Percentiles rank a stretch among this genome's conserved stretches.
phyloP scores from a whole-genome alignment of 2,113 vertebrate genomes.

The Cheilinus undulatus region DNA sequence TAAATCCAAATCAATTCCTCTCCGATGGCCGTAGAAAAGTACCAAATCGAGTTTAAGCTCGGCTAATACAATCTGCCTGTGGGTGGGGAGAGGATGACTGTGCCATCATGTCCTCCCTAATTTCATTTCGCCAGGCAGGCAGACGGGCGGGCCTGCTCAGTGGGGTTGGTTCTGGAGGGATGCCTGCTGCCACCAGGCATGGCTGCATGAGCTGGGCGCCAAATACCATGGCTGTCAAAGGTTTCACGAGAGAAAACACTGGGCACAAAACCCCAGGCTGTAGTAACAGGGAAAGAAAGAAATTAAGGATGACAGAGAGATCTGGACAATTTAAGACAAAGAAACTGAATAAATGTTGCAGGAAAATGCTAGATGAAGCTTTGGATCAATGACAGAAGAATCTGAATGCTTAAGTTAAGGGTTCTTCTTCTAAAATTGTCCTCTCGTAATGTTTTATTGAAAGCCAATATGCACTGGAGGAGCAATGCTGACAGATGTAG shows the following conservation, averaged over 20 bases:
- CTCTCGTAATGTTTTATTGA: background rate
- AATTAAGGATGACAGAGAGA: constrained; percentile 17
- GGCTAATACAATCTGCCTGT: constrained; percentile 78
- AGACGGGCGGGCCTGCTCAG: constrained; percentile 56
- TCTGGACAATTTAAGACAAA: background rate
- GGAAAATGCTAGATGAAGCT: background rate
- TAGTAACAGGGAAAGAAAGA: constrained; percentile 20
- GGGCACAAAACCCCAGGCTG: constrained; percentile 30
- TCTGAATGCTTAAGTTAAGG: background rate
- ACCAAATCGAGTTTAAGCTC: constrained; percentile 76
- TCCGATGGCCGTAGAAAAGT: constrained; percentile 68
- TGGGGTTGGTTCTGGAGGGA: constrained; percentile 68
- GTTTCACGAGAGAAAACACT: constrained; percentile 55
- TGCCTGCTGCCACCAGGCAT: constrained; percentile 74
- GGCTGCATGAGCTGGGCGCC: constrained; percentile 49
- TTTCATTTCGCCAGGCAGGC: constrained; percentile 74
- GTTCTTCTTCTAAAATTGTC: background rate
- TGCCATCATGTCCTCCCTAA: constrained; percentile 81
- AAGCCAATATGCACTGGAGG: background rate
- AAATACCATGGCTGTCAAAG: constrained; percentile 74
- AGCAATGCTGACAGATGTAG: background rate
- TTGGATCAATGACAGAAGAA: background rate
- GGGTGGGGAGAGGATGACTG: constrained; percentile 77
- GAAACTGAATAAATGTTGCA: background rate
- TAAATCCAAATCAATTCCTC: constrained; percentile 79